Evolutionary conservation across 2,888 invertebrate genomes (phyloP).

Genomic region (Caenorhabditis sp.): DNA sequence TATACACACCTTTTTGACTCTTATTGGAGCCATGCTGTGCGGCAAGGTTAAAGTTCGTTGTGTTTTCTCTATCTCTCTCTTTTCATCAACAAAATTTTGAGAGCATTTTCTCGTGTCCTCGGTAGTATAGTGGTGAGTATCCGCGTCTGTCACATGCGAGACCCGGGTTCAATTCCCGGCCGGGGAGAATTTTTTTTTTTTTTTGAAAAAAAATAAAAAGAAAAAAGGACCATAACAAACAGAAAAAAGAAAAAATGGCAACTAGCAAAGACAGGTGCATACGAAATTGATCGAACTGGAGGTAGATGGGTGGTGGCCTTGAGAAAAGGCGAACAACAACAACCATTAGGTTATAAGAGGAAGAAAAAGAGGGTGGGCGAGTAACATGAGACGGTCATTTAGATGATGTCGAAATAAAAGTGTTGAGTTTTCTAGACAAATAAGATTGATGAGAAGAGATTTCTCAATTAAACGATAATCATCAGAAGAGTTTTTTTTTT

Average conservation of each 20-base stretch:
- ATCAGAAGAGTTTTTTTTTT: no score
- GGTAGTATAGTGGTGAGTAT: constrained; percentile 55
- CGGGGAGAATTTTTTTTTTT: constrained; percentile 45
- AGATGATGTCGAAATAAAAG: no score
- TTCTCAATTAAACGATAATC: no score
- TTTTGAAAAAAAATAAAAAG: not conserved
- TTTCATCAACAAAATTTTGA: not conserved
- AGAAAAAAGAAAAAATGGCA: not conserved
- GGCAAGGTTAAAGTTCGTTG: no score
- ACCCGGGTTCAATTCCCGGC: constrained; percentile 58
- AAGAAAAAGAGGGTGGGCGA: not conserved
- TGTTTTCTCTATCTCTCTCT: no score
- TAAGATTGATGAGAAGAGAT: no score
- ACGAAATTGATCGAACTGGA: not conserved
- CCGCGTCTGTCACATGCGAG: constrained; percentile 59
- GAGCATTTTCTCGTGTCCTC: constrained; percentile 6
- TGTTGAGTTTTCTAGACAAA: no score
- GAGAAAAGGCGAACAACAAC: not conserved
- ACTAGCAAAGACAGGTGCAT: not conserved
- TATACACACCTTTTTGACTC: not conserved
- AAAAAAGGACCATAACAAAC: not conserved
- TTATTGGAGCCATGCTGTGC: no score
- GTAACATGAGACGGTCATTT: not conserved
- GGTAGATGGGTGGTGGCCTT: not conserved
- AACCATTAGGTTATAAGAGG: not conserved